Conservation (phyloP, 2,888 invertebrate genomes). For the Ctenicera cuprea region DNA sequence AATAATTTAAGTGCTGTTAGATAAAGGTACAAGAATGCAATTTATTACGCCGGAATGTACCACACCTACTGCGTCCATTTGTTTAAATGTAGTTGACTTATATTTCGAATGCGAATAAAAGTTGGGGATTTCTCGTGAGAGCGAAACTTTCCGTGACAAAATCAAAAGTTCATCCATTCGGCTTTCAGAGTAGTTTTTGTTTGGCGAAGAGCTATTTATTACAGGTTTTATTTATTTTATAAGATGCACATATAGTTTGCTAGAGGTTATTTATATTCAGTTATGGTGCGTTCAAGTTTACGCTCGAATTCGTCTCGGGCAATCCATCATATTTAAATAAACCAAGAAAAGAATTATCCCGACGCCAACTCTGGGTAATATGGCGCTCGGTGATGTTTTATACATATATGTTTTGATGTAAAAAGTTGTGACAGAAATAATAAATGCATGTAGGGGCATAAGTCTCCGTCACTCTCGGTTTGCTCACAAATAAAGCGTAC, state of each 20-base stretch:
- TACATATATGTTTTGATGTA: constrained; percentile 55
- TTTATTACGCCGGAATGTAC: background rate
- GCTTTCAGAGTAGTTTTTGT: constrained; percentile 39
- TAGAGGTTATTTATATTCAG: constrained; percentile 56
- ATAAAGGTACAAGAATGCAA: background rate
- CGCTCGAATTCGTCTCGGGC: constrained; percentile 62
- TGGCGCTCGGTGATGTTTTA: constrained; percentile 54
- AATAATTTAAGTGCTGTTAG: background rate
- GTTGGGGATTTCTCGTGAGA: constrained; percentile 44
- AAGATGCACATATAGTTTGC: constrained; percentile 39
- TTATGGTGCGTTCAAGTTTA: constrained; percentile 56
- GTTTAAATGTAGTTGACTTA: constrained; percentile 36
- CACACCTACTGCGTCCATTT: constrained; percentile 20
- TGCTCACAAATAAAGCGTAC: constrained; percentile 48
- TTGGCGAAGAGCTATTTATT: constrained; percentile 40
- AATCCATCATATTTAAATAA: constrained; percentile 66
- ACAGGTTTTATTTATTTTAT: constrained; percentile 32
- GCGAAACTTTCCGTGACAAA: constrained; percentile 44
- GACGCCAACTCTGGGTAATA: constrained; percentile 58
- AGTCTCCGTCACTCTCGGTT: constrained; percentile 45
- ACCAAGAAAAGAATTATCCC: constrained; percentile 64
- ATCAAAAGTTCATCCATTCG: constrained; percentile 40
- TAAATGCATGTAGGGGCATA: constrained; percentile 48
- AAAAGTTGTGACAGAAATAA: constrained; percentile 53
- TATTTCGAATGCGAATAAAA: constrained; percentile 26